Evolutionary conservation across 2,113 vertebrate species (phyloP).

Genomic region (Danionella cerebrum): DNA sequence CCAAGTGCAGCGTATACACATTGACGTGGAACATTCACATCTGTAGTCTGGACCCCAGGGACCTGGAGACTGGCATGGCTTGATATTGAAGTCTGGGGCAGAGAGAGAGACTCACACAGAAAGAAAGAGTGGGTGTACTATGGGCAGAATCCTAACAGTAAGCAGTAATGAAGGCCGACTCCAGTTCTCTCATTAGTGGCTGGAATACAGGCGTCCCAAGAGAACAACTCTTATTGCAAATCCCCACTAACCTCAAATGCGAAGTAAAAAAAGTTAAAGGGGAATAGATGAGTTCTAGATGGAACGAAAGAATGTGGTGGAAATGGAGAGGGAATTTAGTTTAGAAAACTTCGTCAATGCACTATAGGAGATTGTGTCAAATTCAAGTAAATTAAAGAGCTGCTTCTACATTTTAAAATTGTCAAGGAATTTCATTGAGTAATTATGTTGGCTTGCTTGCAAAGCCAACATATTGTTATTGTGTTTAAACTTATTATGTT

Average conservation of each 20-base stretch:
- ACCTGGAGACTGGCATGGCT: not conserved
- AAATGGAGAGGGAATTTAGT: no score
- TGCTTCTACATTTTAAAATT: no score
- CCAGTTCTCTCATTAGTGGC: constrained; percentile 34
- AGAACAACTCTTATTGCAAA: constrained; percentile 25
- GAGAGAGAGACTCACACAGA: not conserved
- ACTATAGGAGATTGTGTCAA: not conserved
- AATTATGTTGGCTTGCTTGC: no score
- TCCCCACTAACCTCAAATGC: constrained; percentile 3
- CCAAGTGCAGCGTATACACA: not conserved
- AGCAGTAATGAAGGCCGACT: constrained; percentile 28
- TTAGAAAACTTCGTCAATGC: not conserved
- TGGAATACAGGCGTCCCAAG: constrained; percentile 12
- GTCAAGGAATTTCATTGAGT: no score
- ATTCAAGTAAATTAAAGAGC: no score
- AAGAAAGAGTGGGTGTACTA: not conserved
- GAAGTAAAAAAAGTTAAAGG: constrained; percentile 4
- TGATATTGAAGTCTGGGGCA: constrained; percentile 4
- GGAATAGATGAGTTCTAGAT: not conserved
- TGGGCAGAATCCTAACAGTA: not conserved
- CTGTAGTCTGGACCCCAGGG: constrained; percentile 6
- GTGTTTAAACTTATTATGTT: no score
- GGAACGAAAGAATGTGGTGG: constrained; percentile 5
- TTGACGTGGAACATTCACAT: not conserved
- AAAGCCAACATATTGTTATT: no score